phyloP scores from a whole-genome alignment of 1,140 invertebrate genomes.

The Neuroterus valhalla region DNA sequence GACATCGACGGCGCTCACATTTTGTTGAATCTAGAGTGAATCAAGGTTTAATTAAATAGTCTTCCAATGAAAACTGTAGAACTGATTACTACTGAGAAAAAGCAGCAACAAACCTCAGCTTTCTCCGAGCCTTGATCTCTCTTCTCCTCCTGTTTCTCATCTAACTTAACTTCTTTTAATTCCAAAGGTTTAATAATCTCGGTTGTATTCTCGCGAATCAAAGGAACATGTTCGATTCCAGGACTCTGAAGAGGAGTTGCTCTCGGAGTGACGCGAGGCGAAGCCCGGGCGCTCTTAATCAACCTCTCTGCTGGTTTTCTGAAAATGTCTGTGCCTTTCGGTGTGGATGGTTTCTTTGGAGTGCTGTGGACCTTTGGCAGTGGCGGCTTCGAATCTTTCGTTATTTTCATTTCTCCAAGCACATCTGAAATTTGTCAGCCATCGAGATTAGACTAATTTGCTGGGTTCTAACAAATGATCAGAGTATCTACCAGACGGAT shows the following conservation, averaged over 20 bases:
- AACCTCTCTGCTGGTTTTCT: constrained; percentile 70
- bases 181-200: constrained; percentile 73
- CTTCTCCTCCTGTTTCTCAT: constrained; percentile 69
- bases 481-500: too few relatives aligned
- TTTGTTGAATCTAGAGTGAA: constrained; percentile 34
- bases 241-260: constrained; percentile 78
- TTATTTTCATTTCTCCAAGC: constrained; percentile 61
- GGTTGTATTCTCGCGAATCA: constrained; percentile 64
- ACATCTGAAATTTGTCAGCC: constrained; percentile 56
- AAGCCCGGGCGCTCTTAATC: constrained; percentile 71
- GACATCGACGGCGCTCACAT: constrained; percentile 42
- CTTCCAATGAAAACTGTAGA: background rate
- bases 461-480: background rate
- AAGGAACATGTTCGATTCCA: constrained; percentile 70
- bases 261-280: constrained; percentile 74
- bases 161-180: constrained; percentile 55
- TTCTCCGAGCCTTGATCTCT: constrained; percentile 68
- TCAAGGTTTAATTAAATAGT: background rate
- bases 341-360: constrained; percentile 71
- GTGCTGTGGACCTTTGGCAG: constrained; percentile 74
- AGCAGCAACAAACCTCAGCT: constrained; percentile 55
- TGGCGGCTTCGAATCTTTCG: constrained; percentile 74
- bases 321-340: constrained; percentile 60
- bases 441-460: background rate
- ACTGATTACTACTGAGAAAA: constrained; percentile 5